Evolutionary conservation across 2,888 invertebrate species (phyloP).

Genomic region (Cabera pusaria): DNA sequence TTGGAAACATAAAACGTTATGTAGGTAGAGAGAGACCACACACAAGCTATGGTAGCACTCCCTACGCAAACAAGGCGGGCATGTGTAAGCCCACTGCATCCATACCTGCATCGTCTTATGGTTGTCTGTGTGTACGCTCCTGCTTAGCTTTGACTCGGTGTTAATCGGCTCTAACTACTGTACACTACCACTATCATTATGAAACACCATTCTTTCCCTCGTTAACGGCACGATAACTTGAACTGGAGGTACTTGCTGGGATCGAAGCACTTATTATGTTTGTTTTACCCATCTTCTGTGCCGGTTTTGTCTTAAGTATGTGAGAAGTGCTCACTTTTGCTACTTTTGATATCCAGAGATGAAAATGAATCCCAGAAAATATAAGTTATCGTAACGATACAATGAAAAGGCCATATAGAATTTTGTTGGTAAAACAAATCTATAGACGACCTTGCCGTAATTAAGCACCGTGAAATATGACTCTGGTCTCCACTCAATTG

Average conservation of each 20-base stretch:
- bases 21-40: slow-evolving; percentile 66
- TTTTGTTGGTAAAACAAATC: slow-evolving; percentile 57
- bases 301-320: slow-evolving; percentile 16
- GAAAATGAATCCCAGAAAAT: too few relatives aligned
- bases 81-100: slow-evolving; percentile 41
- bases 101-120: slow-evolving; percentile 49
- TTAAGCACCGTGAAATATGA: slow-evolving; percentile 76
- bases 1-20: slow-evolving; percentile 33
- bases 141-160: slow-evolving; percentile 60
- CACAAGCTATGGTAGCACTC: slow-evolving; percentile 58
- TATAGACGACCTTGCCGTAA: slow-evolving; percentile 50
- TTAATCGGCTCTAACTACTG: slow-evolving; percentile 74
- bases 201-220: slow-evolving; percentile 69
- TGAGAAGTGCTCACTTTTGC: too few relatives aligned
- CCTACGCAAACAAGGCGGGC: slow-evolving; percentile 67
- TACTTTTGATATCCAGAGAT: too few relatives aligned
- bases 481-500: slow-evolving; percentile 61
- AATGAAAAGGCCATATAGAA: slow-evolving; percentile 25
- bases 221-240: slow-evolving; percentile 68
- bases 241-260: slow-evolving; percentile 49
- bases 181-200: slow-evolving; percentile 68
- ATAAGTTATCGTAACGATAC: too few relatives aligned
- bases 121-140: slow-evolving; percentile 55
- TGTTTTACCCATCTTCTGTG: slow-evolving; percentile 35
- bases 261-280: slow-evolving; percentile 49